Percentiles rank a stretch among this genome's conserved stretches.
Conservation (phyloP, 2,113 vertebrate species). For the Panthera uncia region DNA sequence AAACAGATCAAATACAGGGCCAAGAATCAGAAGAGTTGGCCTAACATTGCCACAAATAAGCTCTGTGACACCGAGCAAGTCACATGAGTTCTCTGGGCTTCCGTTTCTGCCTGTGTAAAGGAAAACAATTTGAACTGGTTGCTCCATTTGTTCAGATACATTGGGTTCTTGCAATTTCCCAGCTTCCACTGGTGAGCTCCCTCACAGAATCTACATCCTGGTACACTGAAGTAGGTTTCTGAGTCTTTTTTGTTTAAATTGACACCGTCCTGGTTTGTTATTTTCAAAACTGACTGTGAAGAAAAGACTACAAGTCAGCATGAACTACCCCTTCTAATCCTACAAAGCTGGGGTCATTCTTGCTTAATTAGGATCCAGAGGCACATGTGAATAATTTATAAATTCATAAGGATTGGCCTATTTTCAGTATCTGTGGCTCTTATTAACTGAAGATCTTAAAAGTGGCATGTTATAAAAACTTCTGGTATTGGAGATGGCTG, state of each 20-base stretch:
- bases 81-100: background rate
- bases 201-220: background rate
- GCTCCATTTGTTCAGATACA: background rate
- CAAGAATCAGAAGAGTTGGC: background rate
- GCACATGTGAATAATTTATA: constrained; percentile 43
- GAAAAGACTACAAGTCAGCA: background rate
- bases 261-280: background rate
- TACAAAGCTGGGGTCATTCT: background rate
- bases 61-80: background rate
- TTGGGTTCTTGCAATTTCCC: background rate
- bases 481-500: background rate
- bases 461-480: background rate
- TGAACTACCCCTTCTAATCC: background rate
- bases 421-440: background rate
- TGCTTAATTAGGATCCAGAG: constrained; percentile 17
- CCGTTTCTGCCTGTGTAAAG: background rate
- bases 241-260: background rate
- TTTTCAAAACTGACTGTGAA: background rate
- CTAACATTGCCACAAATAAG: background rate
- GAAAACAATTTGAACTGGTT: constrained; percentile 1
- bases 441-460: constrained; percentile 12
- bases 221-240: background rate
- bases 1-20: background rate
- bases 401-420: background rate
- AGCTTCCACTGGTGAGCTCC: background rate